These are phyloP conservation scores for Corticium candelabrum DNA, from an alignment of 37 sponge, comb jelly and placozoan species.

Conservation along the genomic window DNA sequence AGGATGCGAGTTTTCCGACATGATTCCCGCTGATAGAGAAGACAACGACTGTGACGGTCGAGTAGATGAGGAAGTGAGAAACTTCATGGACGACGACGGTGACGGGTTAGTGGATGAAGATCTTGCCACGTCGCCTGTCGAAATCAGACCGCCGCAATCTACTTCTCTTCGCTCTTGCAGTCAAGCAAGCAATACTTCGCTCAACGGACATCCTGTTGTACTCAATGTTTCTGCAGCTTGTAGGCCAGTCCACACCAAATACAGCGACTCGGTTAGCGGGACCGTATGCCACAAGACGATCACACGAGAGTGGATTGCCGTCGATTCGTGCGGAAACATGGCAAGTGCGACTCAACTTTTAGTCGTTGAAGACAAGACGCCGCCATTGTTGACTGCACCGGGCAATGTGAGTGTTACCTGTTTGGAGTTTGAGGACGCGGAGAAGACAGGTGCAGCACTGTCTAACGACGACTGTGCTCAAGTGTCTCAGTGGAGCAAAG, in stretches of 20 bases:
- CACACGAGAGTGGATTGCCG: background rate
- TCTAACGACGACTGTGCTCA: too few species aligned
- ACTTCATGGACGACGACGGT: conserved; percentile 1
- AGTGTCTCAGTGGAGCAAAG: too few species aligned
- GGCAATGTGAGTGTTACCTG: too few species aligned
- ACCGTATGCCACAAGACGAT: background rate
- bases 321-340: background rate
- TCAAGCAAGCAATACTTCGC: too few species aligned
- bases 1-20: background rate
- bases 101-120: background rate
- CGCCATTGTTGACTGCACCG: too few species aligned
- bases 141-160: too few species aligned
- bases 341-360: background rate
- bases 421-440: too few species aligned
- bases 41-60: background rate
- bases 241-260: background rate
- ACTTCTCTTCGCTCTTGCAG: too few species aligned
- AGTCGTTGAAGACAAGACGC: too few species aligned
- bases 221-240: background rate
- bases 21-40: background rate
- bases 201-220: too few species aligned
- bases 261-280: background rate
- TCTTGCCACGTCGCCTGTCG: background rate
- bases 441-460: too few species aligned
- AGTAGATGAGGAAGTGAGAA: background rate